Base-by-base conservation (phyloP, 1,140 invertebrate genomes). In the Pteromalus puparum region DNA sequence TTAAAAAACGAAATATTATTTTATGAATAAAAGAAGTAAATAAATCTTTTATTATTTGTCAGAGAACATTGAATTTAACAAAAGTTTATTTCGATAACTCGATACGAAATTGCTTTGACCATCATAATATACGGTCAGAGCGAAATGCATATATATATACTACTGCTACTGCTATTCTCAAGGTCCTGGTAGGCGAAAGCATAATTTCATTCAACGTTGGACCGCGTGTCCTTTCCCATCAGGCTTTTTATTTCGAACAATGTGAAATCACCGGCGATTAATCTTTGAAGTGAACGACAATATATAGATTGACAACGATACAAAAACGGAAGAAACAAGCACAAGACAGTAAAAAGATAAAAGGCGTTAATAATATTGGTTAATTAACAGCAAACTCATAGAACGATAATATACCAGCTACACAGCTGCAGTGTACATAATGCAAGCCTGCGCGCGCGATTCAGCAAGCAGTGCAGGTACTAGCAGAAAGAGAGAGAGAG, bases 391-490 rank as follows among this genome's bases (percentile, higher is more conserved):
- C 18, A 38, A 10, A 26, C 21, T 24, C 42, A 46, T 26, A 24
- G 42, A 38, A n/a, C 72, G 53, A 61, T 21, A n/a, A n/a, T 61
- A 7, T 61, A 38, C 0, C 0, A 30, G 26, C 2, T 38, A 73
- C 15, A 42, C 18, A 73, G 28, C 30, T 70, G 42, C 73, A 70
- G 67, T 30, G 67, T 73, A 38, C 72, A 73, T 73, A 73, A 30
- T 38, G 72, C 67, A 30, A 28, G 26, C 38, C 38, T n/a, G 15
- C 73, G 73, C 73, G 73, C 30, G 30, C 73, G 42, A 75, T 75
- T 75, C 73, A 75, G 73, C 73, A 75, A 75, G 38, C 38, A 75
- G 24, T 75, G 73, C 73, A 73, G 53, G 53, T 61, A 61, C 18
- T 38, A 15, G 30, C 72, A 75, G 21, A 15, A 12, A 67, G 65